Base-by-base conservation (phyloP, 1,140 invertebrate genomes). In the Drosophila tristis region DNA sequence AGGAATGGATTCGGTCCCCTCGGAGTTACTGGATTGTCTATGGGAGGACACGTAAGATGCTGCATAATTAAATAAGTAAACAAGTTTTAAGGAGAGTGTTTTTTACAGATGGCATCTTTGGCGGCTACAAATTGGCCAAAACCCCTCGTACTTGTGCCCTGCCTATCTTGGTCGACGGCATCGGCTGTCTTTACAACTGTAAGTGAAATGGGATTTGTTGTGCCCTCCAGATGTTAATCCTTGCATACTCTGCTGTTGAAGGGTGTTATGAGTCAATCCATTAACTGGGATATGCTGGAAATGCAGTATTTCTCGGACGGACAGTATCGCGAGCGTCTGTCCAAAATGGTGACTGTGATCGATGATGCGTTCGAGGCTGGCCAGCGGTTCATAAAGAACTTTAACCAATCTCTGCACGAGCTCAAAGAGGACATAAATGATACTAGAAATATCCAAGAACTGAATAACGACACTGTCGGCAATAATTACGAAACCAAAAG, bases 121-220 rank as follows among this genome's bases (percentile, higher is more conserved):
- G 98, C 98, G 75, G 98, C 98, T 23, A 96, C 97, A 45, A 98
- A 96, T 93, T 99, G 97, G 96, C 96, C 96, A 5, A 97, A 98
- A 92, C 98, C 98, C 7, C 93, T 99, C 66, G 95, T 97, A 5
- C 92, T 99, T 51, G 95, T 99, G 20, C 98, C 99, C 45, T 99
- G 98, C 92, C 93, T 99, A 8, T 99, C 98, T 0, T 99, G 98
- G 98, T 98, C 97, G 1, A 99, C 98, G 23, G 98, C 98, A 47
- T 98, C 98, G 5, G 95, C 96, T 57, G 98, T 99, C 55, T 99
- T 99, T 92, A 98, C 98, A 66, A 95, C 97, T 94, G 97, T 97
- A 94, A 78, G 79, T 70, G 31, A 8, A 31, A 43, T 50, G 13
- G 16, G 13, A 11, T n/a, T 50, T 13, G 13, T 50, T 29, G 20